Conservation (phyloP, 2,888 invertebrate genomes). For the Acronicta aceris region DNA sequence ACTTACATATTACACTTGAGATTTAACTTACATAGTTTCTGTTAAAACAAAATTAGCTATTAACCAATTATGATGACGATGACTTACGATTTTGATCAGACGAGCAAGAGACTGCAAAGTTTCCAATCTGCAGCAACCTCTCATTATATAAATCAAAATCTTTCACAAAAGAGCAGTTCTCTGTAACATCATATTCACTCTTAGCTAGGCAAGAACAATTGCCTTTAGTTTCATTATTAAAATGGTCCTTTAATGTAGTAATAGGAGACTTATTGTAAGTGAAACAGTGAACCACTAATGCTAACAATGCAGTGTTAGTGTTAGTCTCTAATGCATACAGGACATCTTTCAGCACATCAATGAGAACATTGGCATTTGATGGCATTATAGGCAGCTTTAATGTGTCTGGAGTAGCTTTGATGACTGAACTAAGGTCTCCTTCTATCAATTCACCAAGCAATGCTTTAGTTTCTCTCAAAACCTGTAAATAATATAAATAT, state of each 20-base stretch:
- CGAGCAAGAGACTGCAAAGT: conserved; percentile 91
- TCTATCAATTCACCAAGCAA: conserved; percentile 80
- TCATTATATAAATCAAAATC: conserved; percentile 92
- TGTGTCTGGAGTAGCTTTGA: conserved; percentile 76
- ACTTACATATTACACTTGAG: no score
- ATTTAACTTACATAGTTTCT: no score
- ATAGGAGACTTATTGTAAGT: conserved; percentile 71
- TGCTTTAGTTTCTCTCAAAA: conserved; percentile 85
- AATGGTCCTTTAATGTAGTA: conserved; percentile 73
- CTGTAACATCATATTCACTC: conserved; percentile 66
- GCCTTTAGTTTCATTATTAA: conserved; percentile 54
- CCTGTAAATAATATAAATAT: conserved; percentile 70
- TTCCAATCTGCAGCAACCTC: conserved; percentile 91
- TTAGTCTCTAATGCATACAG: conserved; percentile 91
- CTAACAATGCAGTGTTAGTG: conserved; percentile 91
- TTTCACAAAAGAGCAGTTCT: conserved; percentile 87
- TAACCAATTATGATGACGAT: no score
- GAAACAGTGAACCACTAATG: conserved; percentile 85
- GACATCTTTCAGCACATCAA: conserved; percentile 90
- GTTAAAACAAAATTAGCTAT: no score
- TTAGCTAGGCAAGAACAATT: conserved; percentile 66
- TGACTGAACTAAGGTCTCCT: conserved; percentile 80
- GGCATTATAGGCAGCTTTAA: conserved; percentile 81
- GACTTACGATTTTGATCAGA: conserved; percentile 81
- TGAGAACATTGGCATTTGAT: conserved; percentile 86